phyloP scores from a whole-genome alignment of 2,113 vertebrate genomes.

The Atractosteus spatula region DNA sequence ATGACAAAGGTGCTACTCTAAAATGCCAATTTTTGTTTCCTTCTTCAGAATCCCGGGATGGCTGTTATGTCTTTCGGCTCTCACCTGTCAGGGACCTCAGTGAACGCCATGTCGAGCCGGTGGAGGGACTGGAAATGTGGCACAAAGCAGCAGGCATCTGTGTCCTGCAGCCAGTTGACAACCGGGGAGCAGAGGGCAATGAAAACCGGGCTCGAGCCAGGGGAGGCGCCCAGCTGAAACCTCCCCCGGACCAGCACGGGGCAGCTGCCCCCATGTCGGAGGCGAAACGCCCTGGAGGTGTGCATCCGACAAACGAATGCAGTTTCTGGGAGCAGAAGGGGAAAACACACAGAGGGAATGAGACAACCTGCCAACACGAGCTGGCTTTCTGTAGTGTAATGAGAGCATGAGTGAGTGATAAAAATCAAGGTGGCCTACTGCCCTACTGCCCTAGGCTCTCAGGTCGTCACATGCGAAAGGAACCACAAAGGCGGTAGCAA shows the following conservation, averaged over 20 bases:
- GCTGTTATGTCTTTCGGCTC: background rate
- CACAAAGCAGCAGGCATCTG: background rate
- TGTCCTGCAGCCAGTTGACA: slow-evolving; percentile 13
- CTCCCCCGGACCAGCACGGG: slow-evolving; percentile 59
- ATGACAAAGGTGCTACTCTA: too few relatives aligned
- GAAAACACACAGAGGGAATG: background rate
- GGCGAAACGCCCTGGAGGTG: slow-evolving; percentile 65
- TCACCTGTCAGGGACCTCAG: slow-evolving; percentile 57
- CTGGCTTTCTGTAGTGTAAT: too few relatives aligned
- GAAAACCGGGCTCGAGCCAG: slow-evolving; percentile 45
- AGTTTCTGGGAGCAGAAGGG: slow-evolving; percentile 53
- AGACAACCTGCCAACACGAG: background rate
- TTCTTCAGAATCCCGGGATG: too few relatives aligned
- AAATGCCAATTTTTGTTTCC: too few relatives aligned
- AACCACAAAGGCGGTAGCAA: too few relatives aligned
- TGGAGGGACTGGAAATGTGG: slow-evolving; percentile 64
- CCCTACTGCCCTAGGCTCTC: too few relatives aligned
- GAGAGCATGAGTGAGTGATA: too few relatives aligned
- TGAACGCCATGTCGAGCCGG: slow-evolving; percentile 67
- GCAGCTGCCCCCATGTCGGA: slow-evolving; percentile 50
- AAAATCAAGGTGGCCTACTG: too few relatives aligned
- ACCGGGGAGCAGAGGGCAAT: slow-evolving; percentile 71
- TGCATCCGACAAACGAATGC: slow-evolving; percentile 69
- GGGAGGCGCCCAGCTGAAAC: slow-evolving; percentile 39
- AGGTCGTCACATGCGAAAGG: too few relatives aligned